Evolutionary conservation across 2,113 vertebrate species (phyloP).

Genomic region (Rattus rattus): DNA sequence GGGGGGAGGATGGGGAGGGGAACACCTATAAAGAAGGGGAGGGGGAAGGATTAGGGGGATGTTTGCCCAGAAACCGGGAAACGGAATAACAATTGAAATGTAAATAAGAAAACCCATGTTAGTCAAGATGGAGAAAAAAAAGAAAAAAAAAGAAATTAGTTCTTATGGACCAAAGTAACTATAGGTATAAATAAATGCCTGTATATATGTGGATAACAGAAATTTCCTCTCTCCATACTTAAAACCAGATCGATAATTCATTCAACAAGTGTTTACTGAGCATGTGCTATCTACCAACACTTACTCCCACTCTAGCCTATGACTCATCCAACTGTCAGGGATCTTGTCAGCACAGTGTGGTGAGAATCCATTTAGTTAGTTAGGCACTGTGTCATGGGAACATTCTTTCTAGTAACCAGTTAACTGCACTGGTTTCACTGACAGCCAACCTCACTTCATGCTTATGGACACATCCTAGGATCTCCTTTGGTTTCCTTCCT

Average conservation of each 20-base stretch:
- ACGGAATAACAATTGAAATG: too few species aligned
- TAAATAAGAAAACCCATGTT: too few species aligned
- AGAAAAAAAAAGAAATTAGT: too few species aligned
- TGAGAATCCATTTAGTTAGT: neutral
- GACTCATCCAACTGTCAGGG: neutral
- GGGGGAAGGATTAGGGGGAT: too few species aligned
- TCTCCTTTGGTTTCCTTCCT: neutral
- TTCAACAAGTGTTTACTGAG: neutral
- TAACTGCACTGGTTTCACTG: neutral
- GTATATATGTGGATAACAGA: neutral
- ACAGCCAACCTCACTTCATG: neutral
- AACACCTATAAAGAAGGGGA: too few species aligned
- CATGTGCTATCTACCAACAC: neutral
- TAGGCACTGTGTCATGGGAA: neutral
- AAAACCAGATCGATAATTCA: neutral
- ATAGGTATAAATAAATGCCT: neutral
- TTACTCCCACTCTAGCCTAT: neutral
- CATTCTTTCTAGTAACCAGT: neutral
- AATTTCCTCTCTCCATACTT: neutral
- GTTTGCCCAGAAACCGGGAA: too few species aligned
- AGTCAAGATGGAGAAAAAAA: too few species aligned
- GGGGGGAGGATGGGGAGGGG: too few species aligned
- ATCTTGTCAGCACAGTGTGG: neutral
- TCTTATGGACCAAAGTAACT: constrained; percentile 14
- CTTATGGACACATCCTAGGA: neutral